phyloP scores from a whole-genome alignment of 2,888 invertebrate species.

The Pheosia gnoma region DNA sequence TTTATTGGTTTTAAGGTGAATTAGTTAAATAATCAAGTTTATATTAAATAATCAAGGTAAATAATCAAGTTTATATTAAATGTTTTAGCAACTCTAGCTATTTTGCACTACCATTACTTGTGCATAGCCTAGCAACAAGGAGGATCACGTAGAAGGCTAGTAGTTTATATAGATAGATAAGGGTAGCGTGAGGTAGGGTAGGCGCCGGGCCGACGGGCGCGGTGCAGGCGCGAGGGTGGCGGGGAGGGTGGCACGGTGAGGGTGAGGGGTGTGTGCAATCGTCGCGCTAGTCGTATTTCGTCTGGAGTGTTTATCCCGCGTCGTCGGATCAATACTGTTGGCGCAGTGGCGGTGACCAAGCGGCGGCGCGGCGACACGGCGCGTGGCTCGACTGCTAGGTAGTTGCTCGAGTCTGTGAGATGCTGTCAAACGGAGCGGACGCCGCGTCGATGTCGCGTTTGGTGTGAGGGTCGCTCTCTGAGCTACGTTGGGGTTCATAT shows the following conservation, averaged over 20 bases:
- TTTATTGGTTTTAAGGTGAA: background rate
- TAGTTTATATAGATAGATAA: conserved; percentile 43
- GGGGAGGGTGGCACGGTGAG: conserved; percentile 34
- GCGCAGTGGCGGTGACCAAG: conserved; percentile 81
- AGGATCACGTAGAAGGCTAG: conserved; percentile 46
- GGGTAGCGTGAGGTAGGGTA: conserved; percentile 59
- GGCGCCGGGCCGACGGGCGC: conserved; percentile 53
- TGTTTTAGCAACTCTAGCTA: background rate
- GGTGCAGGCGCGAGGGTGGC: conserved; percentile 33
- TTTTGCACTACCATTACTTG: conserved; percentile 36
- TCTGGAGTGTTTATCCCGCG: conserved; percentile 84
- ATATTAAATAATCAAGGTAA: too few species aligned
- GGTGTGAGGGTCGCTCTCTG: conserved; percentile 80
- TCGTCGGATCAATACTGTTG: conserved; percentile 82
- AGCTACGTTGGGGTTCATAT: conserved; percentile 71
- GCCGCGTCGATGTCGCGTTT: conserved; percentile 81
- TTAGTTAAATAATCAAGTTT: background rate
- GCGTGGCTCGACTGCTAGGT: conserved; percentile 61
- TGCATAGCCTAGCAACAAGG: conserved; percentile 60
- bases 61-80: too few species aligned
- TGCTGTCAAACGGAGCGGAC: conserved; percentile 80
- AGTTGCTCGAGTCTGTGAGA: conserved; percentile 77
- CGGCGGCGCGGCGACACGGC: conserved; percentile 80
- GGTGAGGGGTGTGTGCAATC: conserved; percentile 77
- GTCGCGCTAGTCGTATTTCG: conserved; percentile 82